phyloP scores from a whole-genome alignment of 2,113 vertebrate species.

The Orcinus orca region DNA sequence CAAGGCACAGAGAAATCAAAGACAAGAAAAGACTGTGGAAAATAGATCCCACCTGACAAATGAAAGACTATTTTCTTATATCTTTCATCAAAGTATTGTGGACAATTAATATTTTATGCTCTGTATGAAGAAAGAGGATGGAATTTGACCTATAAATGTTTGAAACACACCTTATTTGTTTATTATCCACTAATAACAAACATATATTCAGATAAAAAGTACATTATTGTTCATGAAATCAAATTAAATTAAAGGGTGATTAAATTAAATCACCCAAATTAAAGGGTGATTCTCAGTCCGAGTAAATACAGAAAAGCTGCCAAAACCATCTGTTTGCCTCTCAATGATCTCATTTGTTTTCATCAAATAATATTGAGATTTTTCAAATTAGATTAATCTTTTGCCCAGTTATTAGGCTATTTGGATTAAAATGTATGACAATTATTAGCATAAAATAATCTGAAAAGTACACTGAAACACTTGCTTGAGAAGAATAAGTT shows the following conservation, averaged over 20 bases:
- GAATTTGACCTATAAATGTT: constrained; percentile 37
- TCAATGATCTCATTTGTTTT: constrained; percentile 77
- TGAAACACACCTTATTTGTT: constrained; percentile 67
- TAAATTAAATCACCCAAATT: constrained; percentile 43
- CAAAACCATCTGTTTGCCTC: constrained; percentile 71
- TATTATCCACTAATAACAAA: constrained; percentile 66
- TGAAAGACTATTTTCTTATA: not conserved
- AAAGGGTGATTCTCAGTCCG: constrained; percentile 73
- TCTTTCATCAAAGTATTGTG: constrained; percentile 11
- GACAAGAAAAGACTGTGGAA: not conserved
- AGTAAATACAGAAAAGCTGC: constrained; percentile 74
- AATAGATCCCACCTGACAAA: not conserved
- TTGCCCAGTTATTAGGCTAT: constrained; percentile 37
- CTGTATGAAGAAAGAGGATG: constrained; percentile 20
- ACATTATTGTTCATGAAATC: constrained; percentile 68
- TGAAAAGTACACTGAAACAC: not conserved
- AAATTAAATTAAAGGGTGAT: no score
- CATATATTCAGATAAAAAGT: constrained; percentile 69
- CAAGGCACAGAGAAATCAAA: constrained; percentile 36
- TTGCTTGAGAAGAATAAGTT: not conserved
- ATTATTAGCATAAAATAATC: constrained; percentile 50
- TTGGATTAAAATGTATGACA: constrained; percentile 43
- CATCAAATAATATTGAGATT: constrained; percentile 73
- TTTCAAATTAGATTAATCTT: constrained; percentile 66
- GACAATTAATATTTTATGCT: constrained; percentile 34